Percentiles rank a stretch among this genome's conserved stretches.
Conservation (phyloP, 2,888 invertebrate species). For the Phaedon cochleariae region DNA sequence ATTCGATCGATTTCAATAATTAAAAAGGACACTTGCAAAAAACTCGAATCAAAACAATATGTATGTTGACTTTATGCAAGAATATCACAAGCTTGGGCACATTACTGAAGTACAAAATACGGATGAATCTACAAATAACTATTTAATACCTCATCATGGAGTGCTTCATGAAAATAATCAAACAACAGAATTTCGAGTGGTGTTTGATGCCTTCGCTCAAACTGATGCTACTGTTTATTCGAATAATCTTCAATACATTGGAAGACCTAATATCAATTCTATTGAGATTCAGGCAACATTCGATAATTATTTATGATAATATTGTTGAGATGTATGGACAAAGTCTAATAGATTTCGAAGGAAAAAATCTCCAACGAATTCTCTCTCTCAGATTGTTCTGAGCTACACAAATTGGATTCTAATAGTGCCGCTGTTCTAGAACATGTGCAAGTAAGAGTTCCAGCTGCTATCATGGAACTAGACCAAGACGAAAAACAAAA, state of each 20-base stretch:
- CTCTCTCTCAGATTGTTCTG: slow-evolving; percentile 28
- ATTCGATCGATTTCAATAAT: not conserved
- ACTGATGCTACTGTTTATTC: slow-evolving; percentile 21
- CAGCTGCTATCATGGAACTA: not conserved
- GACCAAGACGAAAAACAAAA: not conserved
- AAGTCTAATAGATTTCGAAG: slow-evolving; percentile 28
- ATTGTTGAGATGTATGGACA: slow-evolving; percentile 45
- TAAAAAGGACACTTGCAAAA: not conserved
- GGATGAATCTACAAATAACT: not conserved
- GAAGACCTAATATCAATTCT: slow-evolving; percentile 37
- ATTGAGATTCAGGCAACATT: slow-evolving; percentile 36
- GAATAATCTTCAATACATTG: slow-evolving; percentile 29
- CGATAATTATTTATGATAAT: slow-evolving; percentile 39
- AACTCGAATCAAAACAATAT: not conserved
- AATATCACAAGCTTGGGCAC: slow-evolving; percentile 26
- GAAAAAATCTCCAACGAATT: slow-evolving; percentile 36
- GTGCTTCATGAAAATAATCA: too few relatives aligned
- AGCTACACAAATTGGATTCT: not conserved
- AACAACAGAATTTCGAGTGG: too few relatives aligned
- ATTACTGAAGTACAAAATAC: slow-evolving; percentile 17
- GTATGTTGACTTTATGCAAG: slow-evolving; percentile 30
- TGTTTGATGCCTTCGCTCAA: slow-evolving; percentile 23
- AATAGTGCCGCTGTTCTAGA: too few relatives aligned
- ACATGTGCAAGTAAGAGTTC: not conserved
- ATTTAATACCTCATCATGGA: slow-evolving; percentile 23